phyloP scores from a whole-genome alignment of 2,888 invertebrate species.

The Caenorhabditis sp. region DNA sequence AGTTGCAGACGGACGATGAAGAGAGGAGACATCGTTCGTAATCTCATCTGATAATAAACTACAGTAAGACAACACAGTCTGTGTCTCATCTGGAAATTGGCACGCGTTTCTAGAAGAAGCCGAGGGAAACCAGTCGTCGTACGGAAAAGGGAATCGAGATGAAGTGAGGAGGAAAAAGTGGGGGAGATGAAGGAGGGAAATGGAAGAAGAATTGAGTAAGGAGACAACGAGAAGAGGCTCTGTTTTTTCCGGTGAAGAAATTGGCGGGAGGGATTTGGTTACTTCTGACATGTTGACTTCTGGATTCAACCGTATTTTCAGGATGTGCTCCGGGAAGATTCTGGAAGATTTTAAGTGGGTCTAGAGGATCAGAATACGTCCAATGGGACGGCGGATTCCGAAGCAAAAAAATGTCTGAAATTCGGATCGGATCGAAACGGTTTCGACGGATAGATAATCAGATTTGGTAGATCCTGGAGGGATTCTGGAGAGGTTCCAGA shows the following conservation, averaged over 20 bases:
- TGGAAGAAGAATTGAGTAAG: neutral
- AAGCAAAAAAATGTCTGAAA: neutral
- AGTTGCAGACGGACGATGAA: neutral
- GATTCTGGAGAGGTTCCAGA: too few species aligned
- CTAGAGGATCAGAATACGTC: too few species aligned
- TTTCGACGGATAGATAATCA: too few species aligned
- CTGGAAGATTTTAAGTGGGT: neutral
- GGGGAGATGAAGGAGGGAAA: neutral
- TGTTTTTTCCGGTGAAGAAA: constrained; percentile 43
- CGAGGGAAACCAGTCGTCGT: constrained; percentile 23
- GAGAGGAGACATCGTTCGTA: constrained; percentile 5
- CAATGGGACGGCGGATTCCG: neutral
- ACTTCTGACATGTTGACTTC: neutral
- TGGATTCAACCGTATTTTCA: neutral
- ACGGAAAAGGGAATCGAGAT: constrained; percentile 38
- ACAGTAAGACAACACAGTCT: constrained; percentile 9
- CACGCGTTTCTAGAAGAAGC: constrained; percentile 21
- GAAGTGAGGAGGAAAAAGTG: constrained; percentile 14
- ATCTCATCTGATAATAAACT: constrained; percentile 37
- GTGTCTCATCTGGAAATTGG: constrained; percentile 31
- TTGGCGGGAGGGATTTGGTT: constrained; percentile 27
- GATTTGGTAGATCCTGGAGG: too few species aligned
- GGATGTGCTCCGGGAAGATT: neutral
- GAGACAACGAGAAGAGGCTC: constrained; percentile 16
- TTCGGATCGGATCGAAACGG: too few species aligned